phyloP scores from a whole-genome alignment of 2,113 vertebrate genomes.

The Ia io region DNA sequence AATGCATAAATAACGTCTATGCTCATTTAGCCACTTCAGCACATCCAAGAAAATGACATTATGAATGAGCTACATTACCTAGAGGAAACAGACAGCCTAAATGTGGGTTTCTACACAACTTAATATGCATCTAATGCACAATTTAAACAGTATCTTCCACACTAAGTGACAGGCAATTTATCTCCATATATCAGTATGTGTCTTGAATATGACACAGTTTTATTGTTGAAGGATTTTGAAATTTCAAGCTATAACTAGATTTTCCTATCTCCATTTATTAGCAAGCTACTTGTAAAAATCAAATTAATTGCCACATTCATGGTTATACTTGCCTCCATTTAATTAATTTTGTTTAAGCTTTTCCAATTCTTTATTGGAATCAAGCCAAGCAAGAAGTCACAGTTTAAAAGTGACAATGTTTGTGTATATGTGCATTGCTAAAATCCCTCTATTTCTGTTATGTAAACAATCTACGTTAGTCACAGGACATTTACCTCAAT shows the following conservation, averaged over 20 bases:
- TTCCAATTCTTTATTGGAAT: background rate
- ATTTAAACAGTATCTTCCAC: slow-evolving; percentile 72
- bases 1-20: slow-evolving; percentile 65
- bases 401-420: background rate
- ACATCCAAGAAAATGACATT: slow-evolving; percentile 74
- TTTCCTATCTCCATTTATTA: slow-evolving; percentile 75
- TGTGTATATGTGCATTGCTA: background rate
- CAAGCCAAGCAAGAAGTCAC: background rate
- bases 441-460: slow-evolving; percentile 24
- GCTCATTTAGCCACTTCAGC: slow-evolving; percentile 70
- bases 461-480: slow-evolving; percentile 20
- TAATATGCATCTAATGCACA: slow-evolving; percentile 77
- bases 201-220: slow-evolving; percentile 76
- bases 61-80: slow-evolving; percentile 78
- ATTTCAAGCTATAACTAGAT: slow-evolving; percentile 76
- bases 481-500: slow-evolving; percentile 62
- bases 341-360: slow-evolving; percentile 58
- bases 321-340: background rate
- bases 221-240: slow-evolving; percentile 71
- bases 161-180: slow-evolving; percentile 82
- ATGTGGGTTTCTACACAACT: slow-evolving; percentile 72
- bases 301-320: slow-evolving; percentile 71
- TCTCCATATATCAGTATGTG: slow-evolving; percentile 77
- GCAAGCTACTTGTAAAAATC: slow-evolving; percentile 64
- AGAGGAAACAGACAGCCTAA: slow-evolving; percentile 67